Percentiles rank a stretch among this genome's conserved stretches.
Evolutionary conservation across 2,888 invertebrate species (phyloP).

Genomic region (Cerastoderma edule): DNA sequence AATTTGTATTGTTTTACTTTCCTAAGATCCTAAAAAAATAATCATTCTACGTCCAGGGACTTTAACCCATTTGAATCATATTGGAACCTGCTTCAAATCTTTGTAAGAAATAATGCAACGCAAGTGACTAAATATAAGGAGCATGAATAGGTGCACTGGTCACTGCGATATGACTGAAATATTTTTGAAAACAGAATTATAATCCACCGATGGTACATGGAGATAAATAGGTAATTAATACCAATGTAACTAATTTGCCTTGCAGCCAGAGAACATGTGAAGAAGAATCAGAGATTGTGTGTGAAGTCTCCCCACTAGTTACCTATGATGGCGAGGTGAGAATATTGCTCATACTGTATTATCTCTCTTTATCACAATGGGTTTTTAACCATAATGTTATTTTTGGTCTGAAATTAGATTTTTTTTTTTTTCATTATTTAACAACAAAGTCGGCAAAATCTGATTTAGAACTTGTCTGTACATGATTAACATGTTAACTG

Average conservation of each 20-base stretch:
- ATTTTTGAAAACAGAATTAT: not conserved
- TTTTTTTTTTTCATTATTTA: not conserved
- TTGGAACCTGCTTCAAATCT: not conserved
- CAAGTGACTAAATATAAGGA: not conserved
- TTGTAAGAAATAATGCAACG: not conserved
- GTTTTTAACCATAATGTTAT: not conserved
- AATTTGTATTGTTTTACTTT: too few species aligned
- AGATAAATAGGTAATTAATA: too few species aligned
- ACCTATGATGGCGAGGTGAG: slow-evolving; percentile 94
- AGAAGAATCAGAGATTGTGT: slow-evolving; percentile 84
- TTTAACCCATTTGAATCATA: too few species aligned
- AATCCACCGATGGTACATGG: not conserved
- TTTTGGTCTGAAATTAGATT: not conserved
- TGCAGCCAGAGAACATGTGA: slow-evolving; percentile 83
- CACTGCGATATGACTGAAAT: not conserved
- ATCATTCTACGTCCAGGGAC: too few species aligned
- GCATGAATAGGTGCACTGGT: not conserved
- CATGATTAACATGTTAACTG: not conserved
- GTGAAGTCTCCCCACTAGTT: slow-evolving; percentile 95
- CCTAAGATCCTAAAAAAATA: too few species aligned
- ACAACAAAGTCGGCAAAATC: not conserved
- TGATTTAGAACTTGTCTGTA: not conserved
- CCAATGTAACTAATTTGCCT: too few species aligned
- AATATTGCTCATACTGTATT: not conserved
- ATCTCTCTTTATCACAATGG: not conserved